These are phyloP conservation scores for Tenebrio molitor DNA, from an alignment of 1,140 invertebrate species.

Conservation along the genomic window DNA sequence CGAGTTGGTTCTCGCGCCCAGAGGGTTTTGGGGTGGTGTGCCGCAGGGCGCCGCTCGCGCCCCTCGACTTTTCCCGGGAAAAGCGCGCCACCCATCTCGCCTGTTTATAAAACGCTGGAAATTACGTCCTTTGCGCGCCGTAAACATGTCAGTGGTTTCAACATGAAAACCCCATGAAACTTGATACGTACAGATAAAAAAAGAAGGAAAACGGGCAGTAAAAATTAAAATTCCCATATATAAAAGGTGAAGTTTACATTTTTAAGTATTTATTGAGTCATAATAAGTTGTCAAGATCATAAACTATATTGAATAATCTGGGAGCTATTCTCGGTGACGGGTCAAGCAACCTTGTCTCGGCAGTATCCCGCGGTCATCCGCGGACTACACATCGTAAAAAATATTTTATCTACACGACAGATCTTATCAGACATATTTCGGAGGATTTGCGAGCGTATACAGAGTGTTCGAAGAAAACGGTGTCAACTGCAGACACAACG, in stretches of 20 bases:
- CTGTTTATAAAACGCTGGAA: slow-evolving; percentile 28
- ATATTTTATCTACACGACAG: slow-evolving; percentile 46
- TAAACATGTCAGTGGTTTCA: slow-evolving; percentile 53
- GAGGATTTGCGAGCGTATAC: too few species aligned
- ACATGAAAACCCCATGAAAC: slow-evolving; percentile 52
- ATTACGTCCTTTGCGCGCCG: slow-evolving; percentile 31
- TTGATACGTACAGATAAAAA: slow-evolving; percentile 45
- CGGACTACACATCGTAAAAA: slow-evolving; percentile 50
- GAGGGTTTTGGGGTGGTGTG: too few species aligned
- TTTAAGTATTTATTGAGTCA: slow-evolving; percentile 61
- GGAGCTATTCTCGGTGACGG: slow-evolving; percentile 53
- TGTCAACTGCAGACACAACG: too few species aligned
- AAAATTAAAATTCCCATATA: slow-evolving; percentile 59
- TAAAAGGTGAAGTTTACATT: slow-evolving; percentile 58
- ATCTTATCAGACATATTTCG: slow-evolving; percentile 51
- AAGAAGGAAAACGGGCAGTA: slow-evolving; percentile 48
- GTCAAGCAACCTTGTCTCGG: slow-evolving; percentile 52
- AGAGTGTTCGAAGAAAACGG: too few species aligned
- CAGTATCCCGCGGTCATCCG: slow-evolving; percentile 48
- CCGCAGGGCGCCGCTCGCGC: not conserved
- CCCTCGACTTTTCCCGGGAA: not conserved
- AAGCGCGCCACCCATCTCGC: slow-evolving; percentile 22
- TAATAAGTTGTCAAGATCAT: slow-evolving; percentile 60
- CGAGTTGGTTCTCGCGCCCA: too few species aligned
- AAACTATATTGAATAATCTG: slow-evolving; percentile 59